Evolutionary conservation across 2,797 vertebrate genomes (phyloP).

Genomic region (Gallirallus australis): DNA sequence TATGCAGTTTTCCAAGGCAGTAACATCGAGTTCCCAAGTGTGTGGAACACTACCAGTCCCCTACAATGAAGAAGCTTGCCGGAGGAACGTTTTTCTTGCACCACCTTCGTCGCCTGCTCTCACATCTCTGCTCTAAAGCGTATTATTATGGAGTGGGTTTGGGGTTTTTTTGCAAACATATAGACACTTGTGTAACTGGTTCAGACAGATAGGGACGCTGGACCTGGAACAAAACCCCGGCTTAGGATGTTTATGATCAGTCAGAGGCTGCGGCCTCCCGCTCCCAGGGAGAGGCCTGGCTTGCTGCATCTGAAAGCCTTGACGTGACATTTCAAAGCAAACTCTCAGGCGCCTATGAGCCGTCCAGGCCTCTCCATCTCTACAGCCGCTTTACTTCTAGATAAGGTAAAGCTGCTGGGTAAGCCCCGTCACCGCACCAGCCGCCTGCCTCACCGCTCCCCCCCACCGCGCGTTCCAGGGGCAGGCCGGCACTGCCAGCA

Average conservation of each 20-base stretch:
- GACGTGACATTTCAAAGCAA: fast-evolving
- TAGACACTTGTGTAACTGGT: fast-evolving
- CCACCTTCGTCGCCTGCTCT: background rate
- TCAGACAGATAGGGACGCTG: fast-evolving
- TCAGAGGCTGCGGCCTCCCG: no score
- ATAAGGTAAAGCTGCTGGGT: fast-evolving
- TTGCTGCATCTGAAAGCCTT: fast-evolving
- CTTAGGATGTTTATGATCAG: fast-evolving
- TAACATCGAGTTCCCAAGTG: fast-evolving
- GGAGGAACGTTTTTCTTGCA: background rate
- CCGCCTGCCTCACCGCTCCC: background rate
- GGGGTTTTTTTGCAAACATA: fast-evolving
- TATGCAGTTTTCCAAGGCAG: background rate
- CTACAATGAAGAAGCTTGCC: fast-evolving
- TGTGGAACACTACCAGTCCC: fast-evolving
- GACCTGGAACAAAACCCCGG: fast-evolving
- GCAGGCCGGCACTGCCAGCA: background rate
- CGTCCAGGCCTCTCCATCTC: background rate
- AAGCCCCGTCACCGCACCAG: fast-evolving
- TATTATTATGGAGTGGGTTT: fast-evolving
- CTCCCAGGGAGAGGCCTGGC: fast-evolving
- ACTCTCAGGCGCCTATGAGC: fast-evolving
- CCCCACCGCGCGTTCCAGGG: fast-evolving
- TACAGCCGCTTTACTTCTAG: background rate
- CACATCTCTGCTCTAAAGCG: background rate